Conservation (phyloP, 2,888 invertebrate genomes). For the Erebia epiphron region DNA sequence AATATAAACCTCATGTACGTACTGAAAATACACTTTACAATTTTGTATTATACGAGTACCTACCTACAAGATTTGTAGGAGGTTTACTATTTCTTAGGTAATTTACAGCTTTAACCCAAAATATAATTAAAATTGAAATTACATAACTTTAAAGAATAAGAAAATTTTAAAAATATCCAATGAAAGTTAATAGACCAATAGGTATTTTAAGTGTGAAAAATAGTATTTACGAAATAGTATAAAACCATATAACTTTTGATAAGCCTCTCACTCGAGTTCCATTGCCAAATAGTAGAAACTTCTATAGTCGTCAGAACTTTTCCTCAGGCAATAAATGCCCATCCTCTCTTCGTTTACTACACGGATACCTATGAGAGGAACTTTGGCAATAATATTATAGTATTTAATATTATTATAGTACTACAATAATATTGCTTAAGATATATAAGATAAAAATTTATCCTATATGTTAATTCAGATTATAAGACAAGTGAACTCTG, state of each 20-base stretch:
- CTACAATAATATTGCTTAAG: no score
- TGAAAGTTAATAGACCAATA: no score
- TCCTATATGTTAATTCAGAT: no score
- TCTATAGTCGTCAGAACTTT: background rate
- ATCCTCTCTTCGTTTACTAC: background rate
- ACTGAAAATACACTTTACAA: background rate
- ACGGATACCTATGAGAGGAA: background rate
- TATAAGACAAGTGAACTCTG: no score
- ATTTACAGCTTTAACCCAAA: no score
- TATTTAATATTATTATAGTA: no score
- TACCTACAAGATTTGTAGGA: no score
- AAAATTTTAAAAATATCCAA: no score
- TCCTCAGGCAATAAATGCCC: background rate
- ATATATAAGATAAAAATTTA: no score
- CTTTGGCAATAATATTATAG: background rate
- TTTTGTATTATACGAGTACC: background rate
- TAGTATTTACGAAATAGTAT: background rate
- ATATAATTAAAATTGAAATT: no score
- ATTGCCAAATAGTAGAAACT: conserved; percentile 6
- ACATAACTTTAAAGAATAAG: no score
- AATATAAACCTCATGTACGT: conserved; percentile 38
- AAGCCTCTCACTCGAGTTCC: background rate
- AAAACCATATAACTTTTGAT: background rate
- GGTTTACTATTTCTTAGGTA: no score
- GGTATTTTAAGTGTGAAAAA: background rate